Evolutionary conservation across 2,888 invertebrate genomes (phyloP), one percentile per base, ranked within the genome.

Genomic region (Trypoxylon attenuatum): DNA sequence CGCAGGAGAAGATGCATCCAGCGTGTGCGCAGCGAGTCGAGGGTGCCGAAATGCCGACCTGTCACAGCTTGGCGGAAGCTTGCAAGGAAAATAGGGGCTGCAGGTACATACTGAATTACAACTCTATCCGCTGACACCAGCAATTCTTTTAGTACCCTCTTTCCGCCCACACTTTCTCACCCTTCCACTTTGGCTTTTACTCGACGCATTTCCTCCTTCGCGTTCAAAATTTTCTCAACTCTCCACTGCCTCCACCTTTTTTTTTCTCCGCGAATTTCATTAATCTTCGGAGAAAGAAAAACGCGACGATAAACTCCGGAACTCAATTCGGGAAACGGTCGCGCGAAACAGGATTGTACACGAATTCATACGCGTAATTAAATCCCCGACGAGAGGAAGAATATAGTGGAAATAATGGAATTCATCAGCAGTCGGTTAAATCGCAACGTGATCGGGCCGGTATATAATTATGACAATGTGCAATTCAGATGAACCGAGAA

Each of bases 1-100:
- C 96, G 67, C 96, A 96, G 88, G 95, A 96, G 87, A 93, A 94
- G 83, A 90, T 96, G 69, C 96, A 96, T 87, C 96, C 96, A 6
- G 91, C 93, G 43, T 96, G 96, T 87, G 96, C 96, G 50, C 95
- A 95, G 87, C 91, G 95, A 58, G 91, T 92, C 61, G 91, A 93
- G 46, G 90, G 92, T 61, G 90, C 90, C 51, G 92, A 94, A 46
- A 92, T 93, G 73, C 96, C 96, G n/a, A 94, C 94, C 55, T 97
- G 97, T 88, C 93, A 96, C 82, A 92, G 92, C 62, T 90, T 96
- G 41, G 95, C 96, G 22, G 94, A 94, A 82, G 90, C 91, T 79
- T 97, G 97, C 88, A 91, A 94, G 71, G 93, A 93, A 82, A 93
- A 94, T 82, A 91, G 91, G 49, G 92, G 92, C 78, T 96, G 96